These are phyloP conservation scores for Salmo trutta DNA, from an alignment of 2,797 vertebrate genomes.

Conservation along the genomic window DNA sequence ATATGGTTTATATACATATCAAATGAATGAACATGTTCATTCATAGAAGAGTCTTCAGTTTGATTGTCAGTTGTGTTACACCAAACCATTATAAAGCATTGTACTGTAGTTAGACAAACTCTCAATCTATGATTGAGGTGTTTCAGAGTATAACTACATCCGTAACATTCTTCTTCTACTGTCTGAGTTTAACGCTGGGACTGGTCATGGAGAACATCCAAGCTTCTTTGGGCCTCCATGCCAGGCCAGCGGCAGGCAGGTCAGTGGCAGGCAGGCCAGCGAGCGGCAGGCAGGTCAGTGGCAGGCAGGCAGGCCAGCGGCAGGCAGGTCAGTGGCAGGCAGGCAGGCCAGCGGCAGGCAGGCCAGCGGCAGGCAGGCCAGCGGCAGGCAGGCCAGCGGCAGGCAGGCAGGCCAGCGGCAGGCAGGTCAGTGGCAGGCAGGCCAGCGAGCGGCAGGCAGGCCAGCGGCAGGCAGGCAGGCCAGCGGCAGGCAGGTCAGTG, in stretches of 20 bases:
- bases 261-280: too few species aligned
- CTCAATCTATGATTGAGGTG: constrained; percentile 71
- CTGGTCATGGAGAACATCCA: constrained; percentile 63
- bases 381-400: too few species aligned
- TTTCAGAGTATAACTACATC: constrained; percentile 42
- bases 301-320: too few species aligned
- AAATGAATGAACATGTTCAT: constrained; percentile 24
- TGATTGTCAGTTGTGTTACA: background rate
- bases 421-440: too few species aligned
- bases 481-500: too few species aligned
- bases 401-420: constrained; percentile 55
- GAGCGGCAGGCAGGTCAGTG: too few species aligned
- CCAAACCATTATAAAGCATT: background rate
- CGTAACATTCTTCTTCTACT: constrained; percentile 11
- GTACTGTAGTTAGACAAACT: constrained; percentile 25
- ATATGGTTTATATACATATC: constrained; percentile 16
- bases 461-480: constrained; percentile 24
- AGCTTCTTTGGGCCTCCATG: constrained; percentile 20
- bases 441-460: too few species aligned
- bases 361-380: constrained; percentile 9
- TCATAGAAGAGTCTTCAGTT: background rate
- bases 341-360: constrained; percentile 10
- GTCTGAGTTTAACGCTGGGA: constrained; percentile 52
- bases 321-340: too few species aligned
- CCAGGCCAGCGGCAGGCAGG: constrained; percentile 61